Evolutionary conservation across 2,888 invertebrate genomes (phyloP), one percentile per base, ranked within the genome.

Genomic region (Camptogramma bilineatum): DNA sequence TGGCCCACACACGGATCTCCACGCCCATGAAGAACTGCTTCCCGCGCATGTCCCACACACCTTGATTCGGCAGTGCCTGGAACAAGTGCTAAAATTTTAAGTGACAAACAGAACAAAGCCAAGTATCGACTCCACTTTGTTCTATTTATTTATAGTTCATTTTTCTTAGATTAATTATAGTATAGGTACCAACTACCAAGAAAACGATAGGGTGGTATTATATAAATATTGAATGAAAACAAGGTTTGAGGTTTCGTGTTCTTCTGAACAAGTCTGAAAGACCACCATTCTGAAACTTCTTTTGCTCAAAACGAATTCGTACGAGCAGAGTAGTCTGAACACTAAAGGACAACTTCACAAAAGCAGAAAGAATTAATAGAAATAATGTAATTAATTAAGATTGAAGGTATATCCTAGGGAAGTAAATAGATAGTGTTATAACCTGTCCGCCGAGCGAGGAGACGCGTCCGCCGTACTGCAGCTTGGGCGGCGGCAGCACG

Each of bases 1-100:
- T 99, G 17, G 99, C 99, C 99, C 99, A 99, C 50, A 99, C 98
- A 72, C 99, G 94, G 74, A 99, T 99, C 93, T 99, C 99, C 7
- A 99, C 99, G 52, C 99, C 99, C 74, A 99, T 99, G 91, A 99
- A 99, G 93, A 99, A 99, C 92, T 99, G 99, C 87, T 99, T 99
- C 61, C 99, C 99, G 64, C 99, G 95, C 99, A 99, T 99, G 89
- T 99, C 99, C 99, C 99, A 99, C 46, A 99, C 99, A 62, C 99
- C 99, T 89, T 99, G 98, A 90, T 99, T 99, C 31, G 99, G 99
- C 86, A 99, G 94, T 9, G 99, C 99, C 63, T 61, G 63, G 17
- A 66, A 69, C 61, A 59, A 72, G 63, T 50, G 64, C 60, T 64
- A 67, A 28, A 60, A 61, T 59, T 65, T 65, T 66, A 52, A 66